A percentile compares a stretch with the other conserved stretches of the same genome.
phyloP scores from a whole-genome alignment of 2,113 vertebrate genomes.

The Empidonax alnorum region DNA sequence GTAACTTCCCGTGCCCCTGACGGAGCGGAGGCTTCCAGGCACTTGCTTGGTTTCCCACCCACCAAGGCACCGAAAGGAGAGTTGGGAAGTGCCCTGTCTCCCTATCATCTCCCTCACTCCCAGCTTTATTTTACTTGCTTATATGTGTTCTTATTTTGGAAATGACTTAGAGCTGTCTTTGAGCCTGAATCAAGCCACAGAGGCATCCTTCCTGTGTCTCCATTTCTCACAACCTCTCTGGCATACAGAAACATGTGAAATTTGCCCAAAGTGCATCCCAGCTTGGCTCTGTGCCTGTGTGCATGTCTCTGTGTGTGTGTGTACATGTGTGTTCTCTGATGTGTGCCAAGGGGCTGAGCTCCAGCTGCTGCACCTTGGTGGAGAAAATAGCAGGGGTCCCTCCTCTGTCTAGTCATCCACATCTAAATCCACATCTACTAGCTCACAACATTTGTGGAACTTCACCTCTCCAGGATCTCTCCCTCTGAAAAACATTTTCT shows the following conservation, averaged over 20 bases:
- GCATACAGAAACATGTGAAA: background rate
- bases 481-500: background rate
- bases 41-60: background rate
- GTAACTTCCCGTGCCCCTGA: slow-evolving; percentile 46
- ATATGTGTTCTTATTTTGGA: background rate
- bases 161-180: background rate
- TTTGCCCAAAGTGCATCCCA: background rate
- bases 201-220: background rate
- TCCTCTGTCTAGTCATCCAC: background rate
- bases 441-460: background rate
- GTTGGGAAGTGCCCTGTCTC: background rate
- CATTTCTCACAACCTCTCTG: background rate
- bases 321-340: background rate
- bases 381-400: background rate
- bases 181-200: background rate
- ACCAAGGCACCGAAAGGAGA: background rate
- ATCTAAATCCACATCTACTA: background rate
- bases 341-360: background rate
- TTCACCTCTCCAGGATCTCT: background rate
- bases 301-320: fast-evolving
- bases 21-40: background rate
- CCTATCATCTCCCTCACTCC: background rate
- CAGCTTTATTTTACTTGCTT: background rate
- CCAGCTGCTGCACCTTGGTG: background rate
- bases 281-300: background rate